A percentile compares a stretch with the other conserved stretches of the same genome.
These are phyloP conservation scores for Polyommatus icarus DNA, from an alignment of 2,888 invertebrate genomes.

Conservation along the genomic window DNA sequence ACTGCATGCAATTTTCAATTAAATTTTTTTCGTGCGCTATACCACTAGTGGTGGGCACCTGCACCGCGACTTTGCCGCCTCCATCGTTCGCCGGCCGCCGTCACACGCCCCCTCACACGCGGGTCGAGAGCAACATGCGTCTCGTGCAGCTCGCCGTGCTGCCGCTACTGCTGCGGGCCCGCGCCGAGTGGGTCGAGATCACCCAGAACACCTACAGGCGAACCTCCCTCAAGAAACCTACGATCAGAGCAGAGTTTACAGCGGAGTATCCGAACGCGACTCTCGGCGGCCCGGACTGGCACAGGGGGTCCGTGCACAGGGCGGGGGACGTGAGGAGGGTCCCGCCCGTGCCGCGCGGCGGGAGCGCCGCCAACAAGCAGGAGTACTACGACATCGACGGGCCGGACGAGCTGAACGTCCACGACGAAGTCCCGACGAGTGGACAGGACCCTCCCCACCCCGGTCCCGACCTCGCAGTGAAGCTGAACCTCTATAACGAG, in stretches of 20 bases:
- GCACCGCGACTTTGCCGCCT: background rate
- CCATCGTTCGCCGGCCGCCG: no score
- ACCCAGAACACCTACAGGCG: slow-evolving; percentile 63
- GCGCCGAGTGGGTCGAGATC: slow-evolving; percentile 71
- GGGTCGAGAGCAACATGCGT: slow-evolving; percentile 40
- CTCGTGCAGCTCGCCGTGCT: slow-evolving; percentile 49
- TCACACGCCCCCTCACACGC: slow-evolving; percentile 34
- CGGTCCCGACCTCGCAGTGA: background rate
- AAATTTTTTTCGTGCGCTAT: no score
- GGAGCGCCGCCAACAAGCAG: background rate
- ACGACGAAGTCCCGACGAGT: background rate
- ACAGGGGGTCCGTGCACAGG: background rate
- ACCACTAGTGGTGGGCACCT: background rate
- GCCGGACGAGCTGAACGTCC: background rate
- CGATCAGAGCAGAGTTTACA: background rate
- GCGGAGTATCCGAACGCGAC: background rate
- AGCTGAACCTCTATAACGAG: background rate
- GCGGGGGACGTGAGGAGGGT: background rate
- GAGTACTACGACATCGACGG: slow-evolving; percentile 18
- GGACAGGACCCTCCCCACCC: background rate
- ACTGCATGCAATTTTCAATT: no score
- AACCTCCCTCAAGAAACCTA: slow-evolving; percentile 43
- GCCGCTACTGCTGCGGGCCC: slow-evolving; percentile 47
- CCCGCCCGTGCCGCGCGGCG: background rate
- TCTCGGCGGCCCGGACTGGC: background rate